A percentile compares a stretch with the other conserved stretches of the same genome.
These are phyloP conservation scores for Oophaga pumilio DNA, from an alignment of 2,113 vertebrate genomes.

Conservation along the genomic window DNA sequence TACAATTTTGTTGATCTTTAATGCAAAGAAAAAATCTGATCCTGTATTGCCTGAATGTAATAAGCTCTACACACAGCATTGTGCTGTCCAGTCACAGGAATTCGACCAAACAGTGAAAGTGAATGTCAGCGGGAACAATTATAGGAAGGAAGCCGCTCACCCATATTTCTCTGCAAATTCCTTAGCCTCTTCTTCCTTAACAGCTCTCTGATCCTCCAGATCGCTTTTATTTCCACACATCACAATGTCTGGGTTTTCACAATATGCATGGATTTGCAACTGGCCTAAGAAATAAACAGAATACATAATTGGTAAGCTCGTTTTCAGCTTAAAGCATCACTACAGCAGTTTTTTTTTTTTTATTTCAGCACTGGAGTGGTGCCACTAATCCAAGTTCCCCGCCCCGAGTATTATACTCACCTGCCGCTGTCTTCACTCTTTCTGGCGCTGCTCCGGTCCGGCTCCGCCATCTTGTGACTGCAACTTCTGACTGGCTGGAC, in stretches of 20 bases:
- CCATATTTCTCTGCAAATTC: conserved; percentile 93
- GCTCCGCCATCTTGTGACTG: too few relatives aligned
- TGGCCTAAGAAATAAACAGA: conserved; percentile 77
- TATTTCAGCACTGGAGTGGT: too few relatives aligned
- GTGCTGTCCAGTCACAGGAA: neutral
- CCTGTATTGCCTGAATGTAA: neutral
- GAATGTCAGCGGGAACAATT: conserved; percentile 29
- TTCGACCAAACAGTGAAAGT: neutral
- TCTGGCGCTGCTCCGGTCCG: too few relatives aligned
- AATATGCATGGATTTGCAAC: conserved; percentile 93
- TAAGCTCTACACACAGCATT: neutral
- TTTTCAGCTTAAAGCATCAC: too few relatives aligned
- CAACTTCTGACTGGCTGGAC: too few relatives aligned
- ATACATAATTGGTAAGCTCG: neutral
- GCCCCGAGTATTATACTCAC: too few relatives aligned
- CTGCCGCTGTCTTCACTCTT: too few relatives aligned
- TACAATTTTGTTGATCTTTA: too few relatives aligned
- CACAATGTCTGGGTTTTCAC: conserved; percentile 94
- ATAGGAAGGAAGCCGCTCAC: conserved; percentile 70
- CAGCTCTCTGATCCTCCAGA: conserved; percentile 86
- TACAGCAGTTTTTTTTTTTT: too few relatives aligned
- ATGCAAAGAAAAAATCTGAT: too few relatives aligned
- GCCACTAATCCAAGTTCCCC: too few relatives aligned
- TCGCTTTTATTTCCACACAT: conserved; percentile 96
- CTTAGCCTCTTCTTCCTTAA: conserved; percentile 84